Evolutionary conservation across 1,140 invertebrate species (phyloP), one percentile per base, ranked within the genome.

Genomic region (Scaptomyza hsui): DNA sequence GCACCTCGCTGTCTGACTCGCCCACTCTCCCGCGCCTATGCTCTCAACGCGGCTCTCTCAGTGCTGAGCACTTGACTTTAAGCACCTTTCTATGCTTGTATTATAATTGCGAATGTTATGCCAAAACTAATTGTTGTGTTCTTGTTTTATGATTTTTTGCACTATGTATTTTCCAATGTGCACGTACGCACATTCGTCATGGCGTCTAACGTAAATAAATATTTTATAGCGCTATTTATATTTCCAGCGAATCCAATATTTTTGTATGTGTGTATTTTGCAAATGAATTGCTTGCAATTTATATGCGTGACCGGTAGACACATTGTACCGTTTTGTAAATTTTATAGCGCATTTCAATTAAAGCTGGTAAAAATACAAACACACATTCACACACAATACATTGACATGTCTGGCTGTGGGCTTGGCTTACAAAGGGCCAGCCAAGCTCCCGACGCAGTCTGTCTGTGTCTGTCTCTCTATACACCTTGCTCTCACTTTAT

Each of bases 261-360:
- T 24, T 35, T 65, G 35, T 59, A 37, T 57, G 18, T 59, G 42
- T 56, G 42, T 57, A 56, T 63, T 62, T 32, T 47, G 59, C 55
- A 63, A 86, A 86, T 80, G 86, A 78, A 86, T 86, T 86, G 81
- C 77, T 64, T 71, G 81, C 81, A 75, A 86, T 86, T 81, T 88
- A 57, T 62, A 86, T 86, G 77, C 81, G 70, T 61, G 53, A 35
- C 67, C 42, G 52, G 55, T 67, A 24, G 44, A 24, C 67, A 60
- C 48, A 80, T 78, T 68, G 35, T 75, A 86, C 74, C 77, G 82
- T 78, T 85, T 71, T 47, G 49, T 64, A 37, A 70, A 57, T 64
- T 63, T 71, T 61, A 76, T 76, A 47, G 76, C 81, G 69, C 65
- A 55, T 71, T 85, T 73, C 74, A 81, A 86, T 86, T 86, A 71